Evolutionary conservation across 2,797 vertebrate species (phyloP), one percentile per base, ranked within the genome.

Genomic region (Sitta carolinensis): DNA sequence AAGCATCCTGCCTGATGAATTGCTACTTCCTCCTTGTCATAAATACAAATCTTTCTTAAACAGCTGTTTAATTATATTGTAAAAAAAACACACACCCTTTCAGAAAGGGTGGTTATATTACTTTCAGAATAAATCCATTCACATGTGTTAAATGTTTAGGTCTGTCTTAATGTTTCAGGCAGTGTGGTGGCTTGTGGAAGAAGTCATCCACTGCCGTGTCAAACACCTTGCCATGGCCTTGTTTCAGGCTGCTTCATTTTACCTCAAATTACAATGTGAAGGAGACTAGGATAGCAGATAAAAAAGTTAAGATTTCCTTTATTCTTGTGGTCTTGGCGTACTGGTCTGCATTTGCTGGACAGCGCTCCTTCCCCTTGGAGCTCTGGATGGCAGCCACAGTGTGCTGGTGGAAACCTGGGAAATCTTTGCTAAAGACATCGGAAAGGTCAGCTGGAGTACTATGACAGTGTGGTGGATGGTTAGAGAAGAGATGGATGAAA

Each of bases 301-400:
- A 10, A 10, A 11, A 52, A 22, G 9, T 21, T 67, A n/a, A 50
- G 36, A 17, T 59, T 73, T 67, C 13, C 23, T 55, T 5, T 1
- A 0, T 77, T 67, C 25, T 68, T 2, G 0, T 32, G 42, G 57
- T 25, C 11, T 1, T 25, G 34, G 26, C 63, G 13, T 20, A 9
- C 5, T 55, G 38, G 25, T 26, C 43, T 91, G 78, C 59, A 79
- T 62, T 29, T 84, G 74, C 70, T 76, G 58, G 38, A 70, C 55
- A 69, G 67, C 4, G 1, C 54, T 85, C 5, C 26, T 0, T 48
- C 9, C 21, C 18, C 5, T 2, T 3, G 4, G 4, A 45, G 16
- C 26, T 70, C 20, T 55, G 48, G 8, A 13, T 3, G 3, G n/a
- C 3, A 4, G 29, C 19, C 2, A 1, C 21, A 58, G 16, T 38